Evolutionary conservation across 2,113 vertebrate species (phyloP), one percentile per base, ranked within the genome.

Genomic region (Lampris megalopsis): DNA sequence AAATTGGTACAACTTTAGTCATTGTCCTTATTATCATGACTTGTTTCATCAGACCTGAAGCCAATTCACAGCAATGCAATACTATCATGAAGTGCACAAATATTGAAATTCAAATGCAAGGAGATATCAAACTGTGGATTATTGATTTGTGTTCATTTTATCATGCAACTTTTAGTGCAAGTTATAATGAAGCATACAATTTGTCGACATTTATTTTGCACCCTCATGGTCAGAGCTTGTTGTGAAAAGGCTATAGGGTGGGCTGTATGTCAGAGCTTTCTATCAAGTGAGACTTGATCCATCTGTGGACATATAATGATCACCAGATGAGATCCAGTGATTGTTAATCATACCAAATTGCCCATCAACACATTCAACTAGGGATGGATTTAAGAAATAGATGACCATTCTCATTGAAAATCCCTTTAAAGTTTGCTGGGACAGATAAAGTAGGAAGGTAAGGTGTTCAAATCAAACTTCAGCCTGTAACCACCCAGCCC

Each of bases 211-310:
- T 24, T 24, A 24, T 24, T 24, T 24, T 24, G 24, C 24, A 24
- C 24, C 24, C 24, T 53, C 48, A 1, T 52, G 37, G 1, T 13
- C 0, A 0, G 63, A 36, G 60, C 52, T 24, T 9, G 38, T 6
- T 11, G 68, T 50, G 37, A 10, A 24, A 42, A 49, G 35, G 57
- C n/a, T 56, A 47, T 53, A 9, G 43, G 53, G 50, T 63, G 9
- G 60, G 6, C 41, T 49, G 75, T 43, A 40, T 54, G 43, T 77
- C 71, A 11, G 13, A 52, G 57, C 54, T 70, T 42, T 1, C 58
- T 72, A 73, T 79, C 75, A 87, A 84, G 83, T 24, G 35, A 3
- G 13, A 40, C 43, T n/a, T 10, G 72, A 76, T 69, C 70, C 75
- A 54, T 69, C 56, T 10, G 69, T 65, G 63, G 45, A 36, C 41